Evolutionary conservation across 2,113 vertebrate species (phyloP), one percentile per base, ranked within the genome.

Genomic region (Peromyscus leucopus): DNA sequence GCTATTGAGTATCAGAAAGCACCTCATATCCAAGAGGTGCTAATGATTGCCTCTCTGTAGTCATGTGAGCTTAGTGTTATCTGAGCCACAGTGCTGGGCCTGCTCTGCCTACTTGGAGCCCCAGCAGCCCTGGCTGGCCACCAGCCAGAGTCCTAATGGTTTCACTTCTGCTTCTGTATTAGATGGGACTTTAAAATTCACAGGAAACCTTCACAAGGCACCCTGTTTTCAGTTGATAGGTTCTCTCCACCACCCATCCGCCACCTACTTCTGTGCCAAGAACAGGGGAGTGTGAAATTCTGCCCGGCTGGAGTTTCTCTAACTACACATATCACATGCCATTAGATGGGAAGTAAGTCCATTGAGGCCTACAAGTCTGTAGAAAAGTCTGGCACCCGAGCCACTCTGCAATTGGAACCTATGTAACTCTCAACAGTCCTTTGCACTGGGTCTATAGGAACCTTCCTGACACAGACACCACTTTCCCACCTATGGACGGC

Each of bases 261-360:
- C 74, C 55, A 76, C 80, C 95, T 61, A 67, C 65, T 87, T 96
- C 78, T 61, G 72, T 88, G 96, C 96, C 96, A 96, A 97, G 92
- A 93, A 96, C 95, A 91, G 86, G 76, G 87, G 96, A 93, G 67
- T 93, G 90, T 97, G 95, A 97, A 96, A 97, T 95, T 96, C 91
- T 91, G 72, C 89, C 76, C 96, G 96, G 96, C 92, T 95, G 93
- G 96, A 90, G 89, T 97, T 97, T 94, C 92, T 95, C 94, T 96
- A 83, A 96, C 95, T 91, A 87, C 83, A 94, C n/a, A 22, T 94
- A 98, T 97, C 96, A 95, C 95, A 97, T 97, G 69, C 96, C 91
- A 57, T 96, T 90, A 95, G 96, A 95, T 95, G 89, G 94, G 87
- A 97, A 97, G 83, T 88, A 84, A 96, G 93, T 84, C 97, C 94